These are phyloP conservation scores for Andricus grossulariae DNA, from an alignment of 1,140 invertebrate genomes.

Conservation along the genomic window DNA sequence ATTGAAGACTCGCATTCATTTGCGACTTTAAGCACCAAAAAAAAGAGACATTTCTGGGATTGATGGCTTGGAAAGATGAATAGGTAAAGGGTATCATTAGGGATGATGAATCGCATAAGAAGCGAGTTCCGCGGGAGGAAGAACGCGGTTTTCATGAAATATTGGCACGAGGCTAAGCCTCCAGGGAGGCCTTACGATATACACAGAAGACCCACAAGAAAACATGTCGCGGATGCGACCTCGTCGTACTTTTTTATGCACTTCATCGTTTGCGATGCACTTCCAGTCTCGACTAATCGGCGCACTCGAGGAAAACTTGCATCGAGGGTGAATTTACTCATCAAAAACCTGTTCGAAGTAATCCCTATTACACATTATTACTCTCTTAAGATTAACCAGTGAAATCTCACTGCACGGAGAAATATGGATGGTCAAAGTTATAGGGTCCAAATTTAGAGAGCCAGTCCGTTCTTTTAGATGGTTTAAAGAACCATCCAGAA, in stretches of 20 bases:
- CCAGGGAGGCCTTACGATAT: conserved; percentile 64
- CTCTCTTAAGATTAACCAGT: too few relatives aligned
- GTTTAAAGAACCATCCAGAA: too few relatives aligned
- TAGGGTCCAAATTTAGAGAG: too few relatives aligned
- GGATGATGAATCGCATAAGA: background rate
- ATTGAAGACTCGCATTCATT: conserved; percentile 41
- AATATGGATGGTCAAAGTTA: too few relatives aligned
- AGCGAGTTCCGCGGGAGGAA: conserved; percentile 23
- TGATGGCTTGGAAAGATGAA: conserved; percentile 31
- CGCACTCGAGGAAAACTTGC: background rate
- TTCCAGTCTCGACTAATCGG: conserved; percentile 22
- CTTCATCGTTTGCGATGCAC: conserved; percentile 22
- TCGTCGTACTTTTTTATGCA: conserved; percentile 20
- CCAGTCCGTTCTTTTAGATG: too few relatives aligned
- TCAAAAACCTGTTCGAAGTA: too few relatives aligned
- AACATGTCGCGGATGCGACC: conserved; percentile 3
- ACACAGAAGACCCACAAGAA: conserved; percentile 66
- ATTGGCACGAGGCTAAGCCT: conserved; percentile 57
- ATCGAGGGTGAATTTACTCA: too few relatives aligned
- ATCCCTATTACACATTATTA: too few relatives aligned
- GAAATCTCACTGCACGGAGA: too few relatives aligned
- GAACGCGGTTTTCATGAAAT: conserved; percentile 54
- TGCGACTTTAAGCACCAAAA: background rate
- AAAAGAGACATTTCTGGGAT: conserved; percentile 16
- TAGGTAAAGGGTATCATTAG: background rate